phyloP scores from a whole-genome alignment of 2,888 invertebrate genomes.

The Drosophila buzzatii region DNA sequence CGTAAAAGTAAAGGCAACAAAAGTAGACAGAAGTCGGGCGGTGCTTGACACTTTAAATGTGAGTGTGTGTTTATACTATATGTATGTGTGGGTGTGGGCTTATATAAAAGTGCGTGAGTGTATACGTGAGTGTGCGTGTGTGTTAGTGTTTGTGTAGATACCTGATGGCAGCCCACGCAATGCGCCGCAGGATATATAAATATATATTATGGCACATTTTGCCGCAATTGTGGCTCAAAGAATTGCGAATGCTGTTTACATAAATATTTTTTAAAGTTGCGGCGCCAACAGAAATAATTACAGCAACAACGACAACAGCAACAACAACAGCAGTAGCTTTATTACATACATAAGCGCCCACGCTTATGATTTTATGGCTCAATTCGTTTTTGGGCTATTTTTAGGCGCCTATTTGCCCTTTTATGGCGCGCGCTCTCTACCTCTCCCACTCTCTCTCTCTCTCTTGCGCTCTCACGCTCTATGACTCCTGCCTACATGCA shows the following conservation, averaged over 20 bases:
- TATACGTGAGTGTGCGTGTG: slow-evolving; percentile 19
- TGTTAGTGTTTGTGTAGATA: slow-evolving; percentile 30
- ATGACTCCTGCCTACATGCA: neutral
- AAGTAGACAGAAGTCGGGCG: slow-evolving; percentile 32
- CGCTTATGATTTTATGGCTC: slow-evolving; percentile 39
- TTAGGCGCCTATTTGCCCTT: slow-evolving; percentile 43
- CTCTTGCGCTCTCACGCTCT: neutral
- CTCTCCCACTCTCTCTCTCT: neutral
- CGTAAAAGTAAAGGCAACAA: neutral
- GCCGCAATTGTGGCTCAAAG: slow-evolving; percentile 42
- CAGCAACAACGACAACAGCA: neutral
- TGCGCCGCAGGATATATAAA: slow-evolving; percentile 14
- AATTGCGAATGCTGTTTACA: slow-evolving; percentile 13
- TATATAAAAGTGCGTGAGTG: slow-evolving; percentile 9
- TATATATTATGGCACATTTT: neutral
- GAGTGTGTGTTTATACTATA: slow-evolving; percentile 7
- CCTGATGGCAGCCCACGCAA: slow-evolving; percentile 5
- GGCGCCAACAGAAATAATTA: slow-evolving; percentile 10
- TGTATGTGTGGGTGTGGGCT: neutral
- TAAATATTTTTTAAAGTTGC: slow-evolving; percentile 35
- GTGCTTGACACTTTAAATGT: slow-evolving; percentile 8
- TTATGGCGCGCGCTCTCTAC: neutral
- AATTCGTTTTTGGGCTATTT: slow-evolving; percentile 54
- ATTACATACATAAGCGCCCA: slow-evolving; percentile 7
- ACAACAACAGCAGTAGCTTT: slow-evolving; percentile 7